phyloP scores from a whole-genome alignment of 2,888 invertebrate species.

The Hemistola chrysoprasaria region DNA sequence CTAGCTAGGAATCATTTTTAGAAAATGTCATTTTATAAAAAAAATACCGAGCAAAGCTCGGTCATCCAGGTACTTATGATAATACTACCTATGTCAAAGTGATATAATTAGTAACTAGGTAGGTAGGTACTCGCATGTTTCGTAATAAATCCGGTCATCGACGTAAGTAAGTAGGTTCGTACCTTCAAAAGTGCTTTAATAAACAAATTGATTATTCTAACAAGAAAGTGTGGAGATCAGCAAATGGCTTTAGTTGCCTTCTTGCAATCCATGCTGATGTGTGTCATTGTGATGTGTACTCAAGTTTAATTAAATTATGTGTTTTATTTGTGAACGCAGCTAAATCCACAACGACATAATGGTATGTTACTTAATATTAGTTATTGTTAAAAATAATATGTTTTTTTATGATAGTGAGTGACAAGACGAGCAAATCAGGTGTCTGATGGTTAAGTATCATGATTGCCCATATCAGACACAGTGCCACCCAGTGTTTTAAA shows the following conservation, averaged over 20 bases:
- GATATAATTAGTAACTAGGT: neutral
- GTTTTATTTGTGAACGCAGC: slow-evolving; percentile 24
- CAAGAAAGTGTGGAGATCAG: slow-evolving; percentile 46
- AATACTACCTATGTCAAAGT: too few species aligned
- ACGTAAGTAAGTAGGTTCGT: slow-evolving; percentile 21
- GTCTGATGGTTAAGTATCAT: too few species aligned
- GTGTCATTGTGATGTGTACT: slow-evolving; percentile 23
- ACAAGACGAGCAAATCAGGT: too few species aligned
- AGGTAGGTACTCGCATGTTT: slow-evolving; percentile 20
- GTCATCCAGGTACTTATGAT: too few species aligned
- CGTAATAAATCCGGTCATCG: slow-evolving; percentile 40
- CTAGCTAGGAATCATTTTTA: too few species aligned
- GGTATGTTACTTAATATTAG: slow-evolving; percentile 10
- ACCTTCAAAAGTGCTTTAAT: slow-evolving; percentile 10
- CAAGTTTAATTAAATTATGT: slow-evolving; percentile 31
- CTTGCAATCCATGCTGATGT: slow-evolving; percentile 37
- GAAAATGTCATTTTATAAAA: too few species aligned
- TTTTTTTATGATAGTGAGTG: too few species aligned
- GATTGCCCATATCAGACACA: too few species aligned
- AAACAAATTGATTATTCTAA: slow-evolving; percentile 30
- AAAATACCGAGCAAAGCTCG: too few species aligned
- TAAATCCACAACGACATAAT: neutral
- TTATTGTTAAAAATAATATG: too few species aligned
- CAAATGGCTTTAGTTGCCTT: slow-evolving; percentile 39
- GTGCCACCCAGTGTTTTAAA: too few species aligned